These are phyloP conservation scores for Channallabes apus DNA, from an alignment of 2,797 vertebrate species.

Conservation along the genomic window DNA sequence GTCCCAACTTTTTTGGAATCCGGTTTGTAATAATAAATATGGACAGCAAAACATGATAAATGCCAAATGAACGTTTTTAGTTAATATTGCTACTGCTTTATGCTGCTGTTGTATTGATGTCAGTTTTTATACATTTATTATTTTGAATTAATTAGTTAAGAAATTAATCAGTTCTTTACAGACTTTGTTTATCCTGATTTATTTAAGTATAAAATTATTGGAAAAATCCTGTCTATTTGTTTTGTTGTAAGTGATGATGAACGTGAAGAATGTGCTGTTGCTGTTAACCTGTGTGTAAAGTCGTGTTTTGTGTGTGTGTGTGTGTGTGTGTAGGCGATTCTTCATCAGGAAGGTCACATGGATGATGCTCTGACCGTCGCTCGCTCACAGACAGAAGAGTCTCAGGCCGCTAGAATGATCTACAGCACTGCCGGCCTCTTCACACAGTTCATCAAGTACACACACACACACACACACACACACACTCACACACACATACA, in stretches of 20 bases:
- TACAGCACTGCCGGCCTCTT: slow-evolving; percentile 89
- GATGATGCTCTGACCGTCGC: slow-evolving; percentile 89
- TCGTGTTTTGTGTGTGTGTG: neutral
- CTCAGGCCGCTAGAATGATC: slow-evolving; percentile 91
- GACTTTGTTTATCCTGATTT: neutral
- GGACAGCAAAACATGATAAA: no score
- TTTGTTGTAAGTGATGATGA: neutral
- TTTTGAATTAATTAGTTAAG: neutral
- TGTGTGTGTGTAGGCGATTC: slow-evolving; percentile 78
- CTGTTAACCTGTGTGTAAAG: neutral
- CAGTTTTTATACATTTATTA: neutral
- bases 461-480: neutral
- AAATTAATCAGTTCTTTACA: neutral
- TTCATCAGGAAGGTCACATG: slow-evolving; percentile 95
- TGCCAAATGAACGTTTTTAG: no score
- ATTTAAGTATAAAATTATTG: neutral
- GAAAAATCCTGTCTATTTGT: neutral
- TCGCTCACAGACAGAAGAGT: slow-evolving; percentile 88
- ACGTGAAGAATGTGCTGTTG: neutral
- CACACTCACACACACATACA: neutral
- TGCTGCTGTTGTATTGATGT: neutral
- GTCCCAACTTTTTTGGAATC: no score
- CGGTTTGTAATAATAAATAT: no score
- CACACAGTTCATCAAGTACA: slow-evolving; percentile 89
- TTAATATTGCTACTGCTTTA: no score